Base-by-base conservation (phyloP, 2,113 vertebrate genomes). In the Gymnogyps californianus region DNA sequence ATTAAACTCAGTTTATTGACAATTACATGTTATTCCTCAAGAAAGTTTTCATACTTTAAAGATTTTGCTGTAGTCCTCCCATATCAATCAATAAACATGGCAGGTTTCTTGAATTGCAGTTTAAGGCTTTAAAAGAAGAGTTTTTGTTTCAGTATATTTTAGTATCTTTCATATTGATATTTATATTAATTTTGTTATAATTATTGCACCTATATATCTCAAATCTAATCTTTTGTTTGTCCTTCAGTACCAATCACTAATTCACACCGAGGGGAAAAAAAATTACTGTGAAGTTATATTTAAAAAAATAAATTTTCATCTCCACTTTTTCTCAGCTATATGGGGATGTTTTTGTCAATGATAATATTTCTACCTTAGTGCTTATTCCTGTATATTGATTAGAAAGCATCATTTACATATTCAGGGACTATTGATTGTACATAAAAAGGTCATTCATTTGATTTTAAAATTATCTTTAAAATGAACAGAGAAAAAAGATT, bases 321-420 rank as follows among this genome's bases (percentile, higher is more conserved):
- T 83, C 42, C 0, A 6, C 34, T 75, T 93, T 93, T 93, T 95
- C 20, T 71, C 71, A 84, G 74, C 31, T 72, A 32, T 82, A 54
- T 57, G 15, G 31, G 11, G 57, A 55, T 51, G 26, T 20, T 87
- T 97, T 90, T 89, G 76, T 59, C 64, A 87, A 77, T 47, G 64
- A 66, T 62, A 94, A 83, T 72, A 90, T 74, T 90, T 95, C 72
- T 83, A 46, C 16, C 44, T 55, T 84, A 75, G 31, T 40, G n/a
- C 61, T 84, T 92, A 62, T 69, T 85, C 24, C 83, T 89, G 47
- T 75, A 71, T 82, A 95, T 95, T 89, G 86, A 94, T 89, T 84
- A 59, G 59, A 83, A 84, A 49, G 26, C 7, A 47, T 29, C 3
- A 64, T 95, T 90, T 93, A 90, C 72, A 95, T 95, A 95, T 89